phyloP scores from a whole-genome alignment of 2,113 vertebrate species.

The Tonatia bakeri region DNA sequence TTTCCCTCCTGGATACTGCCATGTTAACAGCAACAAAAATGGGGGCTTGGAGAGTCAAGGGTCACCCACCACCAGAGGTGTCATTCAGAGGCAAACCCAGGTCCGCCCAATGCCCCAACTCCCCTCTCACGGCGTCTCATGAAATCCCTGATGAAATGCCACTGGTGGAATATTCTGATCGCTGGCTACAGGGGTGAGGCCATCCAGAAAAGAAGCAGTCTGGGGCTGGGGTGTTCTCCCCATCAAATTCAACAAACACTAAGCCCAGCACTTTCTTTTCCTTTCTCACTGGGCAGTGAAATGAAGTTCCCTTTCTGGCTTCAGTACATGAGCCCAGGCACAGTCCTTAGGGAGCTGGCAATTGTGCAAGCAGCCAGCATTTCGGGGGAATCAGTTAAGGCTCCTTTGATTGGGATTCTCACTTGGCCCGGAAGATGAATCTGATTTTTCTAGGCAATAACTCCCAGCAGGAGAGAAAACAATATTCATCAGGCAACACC shows the following conservation, averaged over 20 bases:
- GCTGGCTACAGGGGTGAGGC: accelerated
- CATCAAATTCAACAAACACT: background rate
- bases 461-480: background rate
- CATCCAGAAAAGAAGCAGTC: too few relatives aligned
- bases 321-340: background rate
- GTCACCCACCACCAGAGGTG: background rate
- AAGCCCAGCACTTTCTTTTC: background rate
- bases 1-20: background rate
- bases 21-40: background rate
- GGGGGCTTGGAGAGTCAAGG: background rate
- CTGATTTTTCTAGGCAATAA: background rate
- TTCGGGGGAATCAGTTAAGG: background rate
- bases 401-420: background rate
- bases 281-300: background rate
- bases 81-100: background rate
- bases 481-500: accelerated
- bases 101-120: background rate
- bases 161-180: accelerated
- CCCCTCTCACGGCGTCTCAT: background rate
- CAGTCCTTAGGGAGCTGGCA: background rate
- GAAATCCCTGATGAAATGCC: background rate
- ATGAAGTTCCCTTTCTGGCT: background rate
- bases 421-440: background rate
- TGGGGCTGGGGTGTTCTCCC: background rate
- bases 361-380: too few relatives aligned